phyloP scores from a whole-genome alignment of 2,888 invertebrate genomes.

The Euproctis similis region DNA sequence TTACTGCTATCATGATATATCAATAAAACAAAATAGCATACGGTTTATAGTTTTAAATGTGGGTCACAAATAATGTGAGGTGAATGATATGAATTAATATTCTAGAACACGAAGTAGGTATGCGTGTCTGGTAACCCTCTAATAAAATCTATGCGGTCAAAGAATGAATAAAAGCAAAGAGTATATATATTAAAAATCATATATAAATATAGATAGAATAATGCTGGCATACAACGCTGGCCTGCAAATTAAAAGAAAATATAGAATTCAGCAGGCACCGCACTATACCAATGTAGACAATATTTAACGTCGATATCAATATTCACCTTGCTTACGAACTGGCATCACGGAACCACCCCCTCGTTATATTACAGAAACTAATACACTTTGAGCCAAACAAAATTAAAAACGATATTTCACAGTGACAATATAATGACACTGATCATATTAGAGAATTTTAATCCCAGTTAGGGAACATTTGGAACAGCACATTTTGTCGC shows the following conservation, averaged over 20 bases:
- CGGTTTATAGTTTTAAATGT: conserved; percentile 12
- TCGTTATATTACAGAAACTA: conserved; percentile 60
- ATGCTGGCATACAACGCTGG: conserved; percentile 36
- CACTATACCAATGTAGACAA: conserved; percentile 13
- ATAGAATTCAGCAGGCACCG: conserved; percentile 19
- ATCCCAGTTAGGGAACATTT: conserved; percentile 52
- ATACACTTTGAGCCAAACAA: conserved; percentile 45
- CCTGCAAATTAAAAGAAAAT: conserved; percentile 26
- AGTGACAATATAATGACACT: conserved; percentile 31
- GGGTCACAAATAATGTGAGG: conserved; percentile 6
- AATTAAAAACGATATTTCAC: conserved; percentile 55
- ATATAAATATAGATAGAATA: conserved; percentile 36
- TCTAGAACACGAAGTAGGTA: conserved; percentile 8
- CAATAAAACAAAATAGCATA: conserved; percentile 12
- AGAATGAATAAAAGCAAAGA: too few relatives aligned
- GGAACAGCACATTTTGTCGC: conserved; percentile 49
- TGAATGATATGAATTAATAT: conserved; percentile 8
- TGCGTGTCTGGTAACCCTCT: conserved; percentile 38
- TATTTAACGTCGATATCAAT: conserved; percentile 22
- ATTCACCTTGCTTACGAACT: conserved; percentile 85
- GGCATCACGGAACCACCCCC: conserved; percentile 79
- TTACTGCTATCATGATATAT: conserved; percentile 3
- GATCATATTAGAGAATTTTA: conserved; percentile 59
- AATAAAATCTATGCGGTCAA: conserved; percentile 41
- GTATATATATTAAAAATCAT: too few relatives aligned